Evolutionary conservation across 2,888 invertebrate species (phyloP).

Genomic region (Mythimna albipuncta): DNA sequence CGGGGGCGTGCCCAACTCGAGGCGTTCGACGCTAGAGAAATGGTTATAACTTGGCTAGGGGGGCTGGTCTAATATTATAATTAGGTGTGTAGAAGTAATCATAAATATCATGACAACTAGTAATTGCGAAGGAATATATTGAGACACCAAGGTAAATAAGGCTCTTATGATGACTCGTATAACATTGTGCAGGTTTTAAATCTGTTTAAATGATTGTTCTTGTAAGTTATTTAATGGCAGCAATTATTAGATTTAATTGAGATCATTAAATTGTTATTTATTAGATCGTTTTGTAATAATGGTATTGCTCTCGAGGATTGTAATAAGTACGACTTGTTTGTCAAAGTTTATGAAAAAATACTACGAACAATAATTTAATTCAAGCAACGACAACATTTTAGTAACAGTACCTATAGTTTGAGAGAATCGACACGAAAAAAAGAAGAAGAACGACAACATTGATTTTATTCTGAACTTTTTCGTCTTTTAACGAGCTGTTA

Average conservation of each 20-base stretch:
- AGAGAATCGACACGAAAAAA: too few species aligned
- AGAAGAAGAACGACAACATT: background rate
- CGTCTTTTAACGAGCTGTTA: background rate
- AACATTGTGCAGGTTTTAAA: background rate
- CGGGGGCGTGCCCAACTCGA: too few species aligned
- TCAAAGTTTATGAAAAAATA: background rate
- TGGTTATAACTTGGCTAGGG: too few species aligned
- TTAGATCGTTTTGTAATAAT: too few species aligned
- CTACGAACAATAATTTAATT: background rate
- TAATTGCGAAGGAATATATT: background rate
- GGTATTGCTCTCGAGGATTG: background rate
- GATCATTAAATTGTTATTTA: background rate
- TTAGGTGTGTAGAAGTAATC: conserved; percentile 4
- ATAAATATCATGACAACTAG: conserved; percentile 38
- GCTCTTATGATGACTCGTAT: conserved; percentile 4
- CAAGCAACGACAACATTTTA: background rate
- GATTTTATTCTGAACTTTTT: background rate
- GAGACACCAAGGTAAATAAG: background rate
- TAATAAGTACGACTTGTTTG: background rate
- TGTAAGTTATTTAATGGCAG: conserved; percentile 1
- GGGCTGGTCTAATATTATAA: background rate
- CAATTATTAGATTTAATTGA: background rate
- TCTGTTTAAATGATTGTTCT: background rate
- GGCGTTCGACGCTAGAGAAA: too few species aligned
- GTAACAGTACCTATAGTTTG: too few species aligned